Base-by-base conservation (phyloP, 2,888 invertebrate species). In the Hirtodrosophila histrioides region DNA sequence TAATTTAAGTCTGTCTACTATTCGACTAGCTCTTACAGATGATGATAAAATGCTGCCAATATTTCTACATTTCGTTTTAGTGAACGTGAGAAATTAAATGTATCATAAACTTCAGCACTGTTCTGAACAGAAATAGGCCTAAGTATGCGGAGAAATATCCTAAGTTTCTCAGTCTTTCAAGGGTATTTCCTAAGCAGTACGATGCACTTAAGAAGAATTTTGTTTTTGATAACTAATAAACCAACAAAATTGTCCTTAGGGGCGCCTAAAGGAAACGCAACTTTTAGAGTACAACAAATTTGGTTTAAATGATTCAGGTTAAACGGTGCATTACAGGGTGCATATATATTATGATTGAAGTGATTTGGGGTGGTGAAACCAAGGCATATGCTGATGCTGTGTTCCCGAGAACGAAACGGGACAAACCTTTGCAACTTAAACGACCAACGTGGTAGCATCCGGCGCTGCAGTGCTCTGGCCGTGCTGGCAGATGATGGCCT, bases 371-470 rank as follows among this genome's bases (percentile, higher is more conserved):
- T n/a, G 24, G 29, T 43, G 31, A 31, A 31, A 31, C 43, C 35
- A 5, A 48, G 17, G n/a, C 12, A 41, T 37, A 39, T 48, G 33
- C 27, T 36, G 24, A 17, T 40, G 39, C 48, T 49, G 35, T 53
- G 48, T 44, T 45, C 9, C 37, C 37, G 31, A 64, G 48, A 72
- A 73, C 71, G 73, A n/a, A n/a, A n/a, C n/a, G n/a, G n/a, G 78
- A 81, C 81, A 81, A 81, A 81, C 81, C 81, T 81, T 78, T 72
- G 70, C 73, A 81, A 68, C 72, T 68, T 49, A 68, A 71, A 75
- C 61, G 78, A 58, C 73, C 70, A 70, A 46, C 55, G 55, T 68
- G 40, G 65, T 70, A 68, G 65, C 64, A 64, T 78, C 85, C 74
- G 62, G 39, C 49, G 58, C 64, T 78, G 71, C 58, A 69, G 68